phyloP scores from a whole-genome alignment of 64 coral and sea anemone genomes.

The Porites lutea region DNA sequence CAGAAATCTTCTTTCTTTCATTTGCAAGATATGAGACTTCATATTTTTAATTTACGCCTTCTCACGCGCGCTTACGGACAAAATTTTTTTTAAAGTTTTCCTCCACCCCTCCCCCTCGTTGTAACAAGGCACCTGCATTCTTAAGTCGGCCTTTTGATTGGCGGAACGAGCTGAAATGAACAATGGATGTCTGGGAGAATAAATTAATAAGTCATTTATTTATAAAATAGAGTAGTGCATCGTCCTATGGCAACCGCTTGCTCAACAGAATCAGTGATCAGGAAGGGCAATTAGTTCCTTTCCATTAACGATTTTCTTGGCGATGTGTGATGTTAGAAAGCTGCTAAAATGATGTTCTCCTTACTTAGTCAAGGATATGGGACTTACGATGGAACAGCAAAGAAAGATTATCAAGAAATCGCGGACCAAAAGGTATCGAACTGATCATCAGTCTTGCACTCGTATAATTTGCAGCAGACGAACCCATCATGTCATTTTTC shows the following conservation, averaged over 20 bases:
- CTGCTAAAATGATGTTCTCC: conserved; percentile 41
- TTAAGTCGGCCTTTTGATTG: not conserved
- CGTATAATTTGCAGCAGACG: not conserved
- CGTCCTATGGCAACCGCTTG: conserved; percentile 49
- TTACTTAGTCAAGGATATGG: conserved; percentile 69
- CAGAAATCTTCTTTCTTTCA: no score
- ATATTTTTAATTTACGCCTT: no score
- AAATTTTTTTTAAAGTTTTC: not conserved
- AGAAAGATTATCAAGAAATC: conserved; percentile 57
- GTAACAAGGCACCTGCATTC: not conserved
- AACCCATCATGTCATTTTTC: not conserved
- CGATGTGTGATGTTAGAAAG: not conserved
- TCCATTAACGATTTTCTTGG: not conserved
- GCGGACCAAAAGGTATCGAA: not conserved
- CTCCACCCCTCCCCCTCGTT: not conserved
- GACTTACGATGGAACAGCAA: conserved; percentile 68
- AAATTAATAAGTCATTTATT: conserved; percentile 43
- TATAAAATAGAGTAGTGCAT: not conserved
- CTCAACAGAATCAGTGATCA: not conserved
- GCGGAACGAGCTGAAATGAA: not conserved
- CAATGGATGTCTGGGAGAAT: conserved; percentile 7
- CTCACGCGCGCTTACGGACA: no score
- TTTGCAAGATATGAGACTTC: no score
- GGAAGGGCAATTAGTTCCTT: not conserved
- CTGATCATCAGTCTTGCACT: not conserved